Percentiles rank a stretch among this genome's conserved stretches.
Conservation (phyloP, 2,888 invertebrate genomes). For the Apamea monoglypha region DNA sequence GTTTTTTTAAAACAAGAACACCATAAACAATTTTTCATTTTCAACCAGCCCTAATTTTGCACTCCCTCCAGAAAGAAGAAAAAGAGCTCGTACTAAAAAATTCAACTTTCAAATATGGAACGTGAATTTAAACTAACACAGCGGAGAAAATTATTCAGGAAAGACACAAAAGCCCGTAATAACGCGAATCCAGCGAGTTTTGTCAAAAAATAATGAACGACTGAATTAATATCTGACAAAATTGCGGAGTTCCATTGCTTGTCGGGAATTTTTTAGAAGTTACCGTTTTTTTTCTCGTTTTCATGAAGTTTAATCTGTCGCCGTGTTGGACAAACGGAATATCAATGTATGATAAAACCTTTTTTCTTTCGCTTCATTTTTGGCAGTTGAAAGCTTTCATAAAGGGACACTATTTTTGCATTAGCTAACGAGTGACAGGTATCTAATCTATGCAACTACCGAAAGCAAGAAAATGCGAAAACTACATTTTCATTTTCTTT, state of each 20-base stretch:
- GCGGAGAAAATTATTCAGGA: constrained; percentile 53
- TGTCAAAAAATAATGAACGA: constrained; percentile 59
- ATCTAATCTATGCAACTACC: neutral
- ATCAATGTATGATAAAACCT: constrained; percentile 39
- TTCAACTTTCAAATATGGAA: constrained; percentile 46
- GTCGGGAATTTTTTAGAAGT: constrained; percentile 34
- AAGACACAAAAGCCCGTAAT: constrained; percentile 59
- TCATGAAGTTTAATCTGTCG: constrained; percentile 47
- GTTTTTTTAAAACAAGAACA: neutral
- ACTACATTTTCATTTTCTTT: neutral
- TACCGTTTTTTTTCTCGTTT: constrained; percentile 19
- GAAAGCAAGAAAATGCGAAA: neutral
- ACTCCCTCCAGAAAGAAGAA: neutral
- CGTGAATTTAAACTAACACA: constrained; percentile 56
- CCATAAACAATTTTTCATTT: neutral
- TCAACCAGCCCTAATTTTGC: neutral
- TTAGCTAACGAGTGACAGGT: neutral
- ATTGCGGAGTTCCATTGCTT: constrained; percentile 31
- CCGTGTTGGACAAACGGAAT: constrained; percentile 42
- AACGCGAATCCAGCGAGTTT: constrained; percentile 44
- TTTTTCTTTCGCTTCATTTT: constrained; percentile 7
- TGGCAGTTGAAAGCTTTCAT: neutral
- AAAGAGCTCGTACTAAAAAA: neutral
- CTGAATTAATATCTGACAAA: constrained; percentile 59
- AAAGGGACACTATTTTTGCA: neutral